Evolutionary conservation across 2,113 vertebrate species (phyloP), one percentile per base, ranked within the genome.

Genomic region (Reinhardtius hippoglossoides): DNA sequence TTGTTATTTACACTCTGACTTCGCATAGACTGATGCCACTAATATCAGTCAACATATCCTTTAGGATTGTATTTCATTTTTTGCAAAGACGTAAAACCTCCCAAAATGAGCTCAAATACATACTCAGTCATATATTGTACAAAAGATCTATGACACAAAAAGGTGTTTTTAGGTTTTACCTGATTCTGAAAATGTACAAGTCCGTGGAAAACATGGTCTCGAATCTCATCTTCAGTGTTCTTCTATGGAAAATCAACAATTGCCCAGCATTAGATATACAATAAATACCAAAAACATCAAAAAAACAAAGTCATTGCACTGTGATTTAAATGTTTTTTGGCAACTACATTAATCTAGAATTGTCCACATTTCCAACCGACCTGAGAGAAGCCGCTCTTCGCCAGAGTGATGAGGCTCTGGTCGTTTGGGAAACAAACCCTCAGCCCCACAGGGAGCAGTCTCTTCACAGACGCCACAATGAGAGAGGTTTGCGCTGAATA

Each of bases 401-500:
- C 97, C 83, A 96, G 65, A 3, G 91, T 88, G 71, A 98, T 95
- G 58, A 98, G 93, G 76, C 94, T 95, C 85, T 96, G 96, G 88
- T 97, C 94, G 5, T 92, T 93, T n/a, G 94, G 96, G 65, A 95
- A 95, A 90, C 97, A 97, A 86, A 94, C 93, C 70, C 96, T 95
- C 64, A 98, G 82, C 4, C 97, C 97, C 44, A 98, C 91, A 35
- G 97, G 96, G 67, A 98, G 94, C 23, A 99, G 83, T 42, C 96
- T 95, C 92, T 98, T 98, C 81, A 96, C 84, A 1, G 96, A 95
- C 0, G 96, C 96, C 66, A 98, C 95, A 35, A 99, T 96, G 20
- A 99, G 96, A 67, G 97, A 99, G 0, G 97, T 97, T 87, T 96
- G 97, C 81, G 94, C 89, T 15, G 97, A 98, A 72, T 98, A 98